These are phyloP conservation scores for Ips nitidus DNA, from an alignment of 1,140 invertebrate genomes.

Conservation along the genomic window DNA sequence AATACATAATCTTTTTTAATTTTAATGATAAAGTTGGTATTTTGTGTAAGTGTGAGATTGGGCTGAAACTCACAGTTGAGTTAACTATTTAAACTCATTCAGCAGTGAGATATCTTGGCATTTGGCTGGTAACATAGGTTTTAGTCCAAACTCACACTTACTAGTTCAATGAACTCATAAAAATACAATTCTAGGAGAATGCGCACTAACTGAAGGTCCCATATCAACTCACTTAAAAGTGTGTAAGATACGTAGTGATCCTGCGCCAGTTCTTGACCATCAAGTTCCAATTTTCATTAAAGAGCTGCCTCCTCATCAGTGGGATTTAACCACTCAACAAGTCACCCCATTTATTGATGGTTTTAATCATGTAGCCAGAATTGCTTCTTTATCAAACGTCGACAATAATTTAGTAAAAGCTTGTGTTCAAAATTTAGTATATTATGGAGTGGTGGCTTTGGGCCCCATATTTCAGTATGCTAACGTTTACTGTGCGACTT, in stretches of 20 bases:
- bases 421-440: slow-evolving; percentile 91
- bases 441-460: slow-evolving; percentile 71
- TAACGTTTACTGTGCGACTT: slow-evolving; percentile 88
- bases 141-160: neutral
- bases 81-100: slow-evolving; percentile 15
- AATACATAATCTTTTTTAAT: too few species aligned
- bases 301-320: slow-evolving; percentile 62
- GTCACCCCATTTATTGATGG: slow-evolving; percentile 88
- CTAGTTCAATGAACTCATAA: neutral
- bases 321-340: slow-evolving; percentile 93
- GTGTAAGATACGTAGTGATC: slow-evolving; percentile 73
- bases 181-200: slow-evolving; percentile 44
- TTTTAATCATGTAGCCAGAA: slow-evolving; percentile 85
- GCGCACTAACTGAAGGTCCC: slow-evolving; percentile 64
- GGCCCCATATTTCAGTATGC: slow-evolving; percentile 92
- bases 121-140: too few species aligned
- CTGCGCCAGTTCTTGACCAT: slow-evolving; percentile 81
- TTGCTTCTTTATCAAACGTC: slow-evolving; percentile 82
- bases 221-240: slow-evolving; percentile 82
- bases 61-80: too few species aligned
- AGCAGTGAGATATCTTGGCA: too few species aligned
- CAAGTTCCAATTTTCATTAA: slow-evolving; percentile 86
- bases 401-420: slow-evolving; percentile 93
- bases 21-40: neutral
- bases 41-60: neutral